These are phyloP conservation scores for Perodicticus potto DNA, from an alignment of 2,797 vertebrate genomes.

Conservation along the genomic window DNA sequence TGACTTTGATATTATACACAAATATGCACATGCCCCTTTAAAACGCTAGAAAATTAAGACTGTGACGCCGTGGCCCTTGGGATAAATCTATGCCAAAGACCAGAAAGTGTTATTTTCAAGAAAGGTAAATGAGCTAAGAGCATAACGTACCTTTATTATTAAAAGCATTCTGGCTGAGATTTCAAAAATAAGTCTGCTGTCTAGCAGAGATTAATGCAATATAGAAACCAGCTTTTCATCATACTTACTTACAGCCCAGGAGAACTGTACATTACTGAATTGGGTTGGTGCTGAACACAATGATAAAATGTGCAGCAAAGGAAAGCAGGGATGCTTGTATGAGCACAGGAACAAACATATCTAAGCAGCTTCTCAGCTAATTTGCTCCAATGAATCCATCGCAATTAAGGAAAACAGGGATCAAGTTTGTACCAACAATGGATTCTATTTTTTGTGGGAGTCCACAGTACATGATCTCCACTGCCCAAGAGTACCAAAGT, in stretches of 20 bases:
- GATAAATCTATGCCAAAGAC: slow-evolving; percentile 37
- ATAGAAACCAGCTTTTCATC: slow-evolving; percentile 40
- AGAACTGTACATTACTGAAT: slow-evolving; percentile 18
- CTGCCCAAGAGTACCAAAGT: no score
- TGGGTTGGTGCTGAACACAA: neutral
- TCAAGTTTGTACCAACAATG: neutral
- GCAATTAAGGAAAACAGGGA: neutral
- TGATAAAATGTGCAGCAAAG: slow-evolving; percentile 21
- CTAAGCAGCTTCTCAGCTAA: neutral
- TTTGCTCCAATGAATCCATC: neutral
- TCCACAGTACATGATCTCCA: neutral
- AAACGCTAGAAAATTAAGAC: slow-evolving; percentile 27
- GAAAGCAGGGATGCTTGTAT: neutral
- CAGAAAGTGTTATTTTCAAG: neutral
- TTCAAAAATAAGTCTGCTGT: slow-evolving; percentile 55
- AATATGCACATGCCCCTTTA: slow-evolving; percentile 13
- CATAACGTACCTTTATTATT: slow-evolving; percentile 61
- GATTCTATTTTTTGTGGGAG: neutral
- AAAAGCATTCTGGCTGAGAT: slow-evolving; percentile 57
- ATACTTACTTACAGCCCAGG: slow-evolving; percentile 35
- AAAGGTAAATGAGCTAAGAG: slow-evolving; percentile 40
- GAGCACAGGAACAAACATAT: neutral
- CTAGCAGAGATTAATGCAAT: slow-evolving; percentile 61
- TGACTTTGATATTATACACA: neutral
- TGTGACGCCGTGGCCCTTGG: neutral